Conservation (phyloP, 2,888 invertebrate genomes). For the Microplitis manilae region DNA sequence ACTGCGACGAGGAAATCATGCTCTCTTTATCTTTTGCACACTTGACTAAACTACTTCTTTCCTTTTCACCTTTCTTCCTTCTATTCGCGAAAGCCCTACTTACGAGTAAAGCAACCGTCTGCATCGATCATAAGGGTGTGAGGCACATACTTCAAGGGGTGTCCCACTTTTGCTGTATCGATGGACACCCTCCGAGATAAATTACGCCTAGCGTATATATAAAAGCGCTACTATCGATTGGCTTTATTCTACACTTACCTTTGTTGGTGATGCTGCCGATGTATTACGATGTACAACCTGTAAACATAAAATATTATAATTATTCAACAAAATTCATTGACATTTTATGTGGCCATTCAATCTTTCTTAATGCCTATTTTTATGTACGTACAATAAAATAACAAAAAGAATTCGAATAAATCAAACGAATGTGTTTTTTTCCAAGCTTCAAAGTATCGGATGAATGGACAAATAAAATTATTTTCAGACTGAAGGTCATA, state of each 20-base stretch:
- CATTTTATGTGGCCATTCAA: no score
- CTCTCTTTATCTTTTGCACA: constrained; percentile 24
- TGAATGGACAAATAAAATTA: no score
- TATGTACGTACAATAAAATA: no score
- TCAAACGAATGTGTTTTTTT: no score
- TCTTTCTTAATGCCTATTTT: no score
- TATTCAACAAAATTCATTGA: not conserved
- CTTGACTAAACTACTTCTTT: constrained; percentile 16
- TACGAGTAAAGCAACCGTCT: no score
- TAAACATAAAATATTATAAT: constrained; percentile 35
- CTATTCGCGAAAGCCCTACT: not conserved
- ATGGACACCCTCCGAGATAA: constrained; percentile 27
- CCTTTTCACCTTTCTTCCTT: constrained; percentile 14
- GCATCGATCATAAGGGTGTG: constrained; percentile 6
- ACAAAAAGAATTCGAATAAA: no score
- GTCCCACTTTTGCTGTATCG: constrained; percentile 28
- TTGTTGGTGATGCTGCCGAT: constrained; percentile 49
- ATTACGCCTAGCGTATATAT: constrained; percentile 18
- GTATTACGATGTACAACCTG: constrained; percentile 54
- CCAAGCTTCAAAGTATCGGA: no score
- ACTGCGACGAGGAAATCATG: constrained; percentile 21
- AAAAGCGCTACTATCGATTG: constrained; percentile 25
- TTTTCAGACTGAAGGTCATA: no score
- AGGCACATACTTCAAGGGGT: constrained; percentile 13
- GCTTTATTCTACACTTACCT: constrained; percentile 48